These are phyloP conservation scores for Plebejus argus DNA, from an alignment of 2,888 invertebrate species.

Conservation along the genomic window DNA sequence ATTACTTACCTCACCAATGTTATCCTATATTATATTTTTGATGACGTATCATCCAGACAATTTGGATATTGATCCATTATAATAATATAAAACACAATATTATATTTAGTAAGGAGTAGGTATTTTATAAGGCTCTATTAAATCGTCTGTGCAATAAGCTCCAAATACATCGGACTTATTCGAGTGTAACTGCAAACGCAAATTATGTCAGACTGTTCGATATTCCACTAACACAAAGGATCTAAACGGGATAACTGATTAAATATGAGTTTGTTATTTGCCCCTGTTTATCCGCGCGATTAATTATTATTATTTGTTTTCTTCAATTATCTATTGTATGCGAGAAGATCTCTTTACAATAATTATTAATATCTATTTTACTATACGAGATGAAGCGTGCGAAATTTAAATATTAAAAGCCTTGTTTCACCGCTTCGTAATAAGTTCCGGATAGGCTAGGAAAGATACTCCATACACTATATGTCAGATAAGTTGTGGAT, in stretches of 20 bases:
- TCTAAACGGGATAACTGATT: background rate
- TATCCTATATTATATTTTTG: too few relatives aligned
- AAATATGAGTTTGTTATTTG: background rate
- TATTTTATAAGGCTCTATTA: background rate
- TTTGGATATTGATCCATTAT: background rate
- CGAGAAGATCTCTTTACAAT: too few relatives aligned
- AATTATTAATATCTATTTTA: too few relatives aligned
- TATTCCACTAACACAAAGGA: background rate
- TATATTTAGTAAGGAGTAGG: background rate
- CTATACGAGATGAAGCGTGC: background rate
- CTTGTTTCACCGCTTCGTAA: too few relatives aligned
- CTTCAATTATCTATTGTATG: background rate
- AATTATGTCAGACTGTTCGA: background rate
- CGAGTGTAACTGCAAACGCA: slow-evolving; percentile 5
- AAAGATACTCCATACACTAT: too few relatives aligned
- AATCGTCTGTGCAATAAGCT: background rate
- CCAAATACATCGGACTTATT: background rate
- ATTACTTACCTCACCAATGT: too few relatives aligned
- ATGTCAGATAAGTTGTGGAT: too few relatives aligned
- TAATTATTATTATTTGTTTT: background rate
- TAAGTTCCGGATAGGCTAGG: too few relatives aligned
- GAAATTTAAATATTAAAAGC: background rate
- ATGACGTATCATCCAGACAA: too few relatives aligned
- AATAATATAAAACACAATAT: too few relatives aligned
- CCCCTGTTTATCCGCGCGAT: background rate